These are phyloP conservation scores for Brachionus calyciflorus DNA, from an alignment of 1,140 invertebrate genomes.

Conservation along the genomic window DNA sequence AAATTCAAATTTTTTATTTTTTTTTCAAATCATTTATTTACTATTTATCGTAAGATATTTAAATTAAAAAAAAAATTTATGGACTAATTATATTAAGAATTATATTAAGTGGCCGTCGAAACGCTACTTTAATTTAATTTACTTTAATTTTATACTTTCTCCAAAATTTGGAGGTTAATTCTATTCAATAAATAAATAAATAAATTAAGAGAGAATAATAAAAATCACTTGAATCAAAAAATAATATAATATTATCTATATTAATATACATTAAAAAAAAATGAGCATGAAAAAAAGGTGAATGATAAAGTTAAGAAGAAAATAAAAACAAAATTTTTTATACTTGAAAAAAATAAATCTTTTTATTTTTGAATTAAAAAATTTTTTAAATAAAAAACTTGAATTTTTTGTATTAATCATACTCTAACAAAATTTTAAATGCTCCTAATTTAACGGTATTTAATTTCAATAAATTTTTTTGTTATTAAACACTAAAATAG, in stretches of 20 bases:
- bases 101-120: too few species aligned
- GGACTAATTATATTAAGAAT: constrained; percentile 20
- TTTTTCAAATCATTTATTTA: constrained; percentile 35
- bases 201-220: too few species aligned
- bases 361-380: constrained; percentile 7
- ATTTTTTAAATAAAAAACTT: background rate
- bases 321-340: background rate
- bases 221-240: constrained; percentile 34
- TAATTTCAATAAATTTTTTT: background rate
- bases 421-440: background rate
- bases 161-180: too few species aligned
- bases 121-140: too few species aligned
- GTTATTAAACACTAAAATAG: background rate
- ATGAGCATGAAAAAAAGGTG: constrained; percentile 27
- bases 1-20: background rate
- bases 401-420: background rate
- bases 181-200: too few species aligned
- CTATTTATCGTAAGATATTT: background rate
- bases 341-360: background rate
- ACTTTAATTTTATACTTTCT: too few species aligned
- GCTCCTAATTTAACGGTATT: constrained; percentile 5
- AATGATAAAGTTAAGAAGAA: constrained; percentile 6
- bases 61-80: constrained; percentile 10
- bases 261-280: background rate
- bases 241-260: constrained; percentile 8